Evolutionary conservation across 2,888 invertebrate genomes (phyloP), one percentile per base, ranked within the genome.

Genomic region (Andrena chrysosceles): DNA sequence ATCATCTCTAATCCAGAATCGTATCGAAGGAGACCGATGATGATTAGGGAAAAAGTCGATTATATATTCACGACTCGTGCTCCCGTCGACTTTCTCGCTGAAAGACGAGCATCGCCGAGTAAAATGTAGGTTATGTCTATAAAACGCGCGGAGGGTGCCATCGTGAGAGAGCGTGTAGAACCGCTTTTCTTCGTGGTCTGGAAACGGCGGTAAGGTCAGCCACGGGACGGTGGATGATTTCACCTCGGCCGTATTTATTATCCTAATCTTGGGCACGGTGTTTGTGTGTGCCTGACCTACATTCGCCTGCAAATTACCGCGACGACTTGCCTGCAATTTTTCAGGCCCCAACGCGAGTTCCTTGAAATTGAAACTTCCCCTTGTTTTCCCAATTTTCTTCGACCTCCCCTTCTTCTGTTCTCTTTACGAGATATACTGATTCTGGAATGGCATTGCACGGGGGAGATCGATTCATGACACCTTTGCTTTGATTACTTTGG

Each of bases 221-320:
- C 77, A 70, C 86, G 84, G 77, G 75, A 85, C 68, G 82, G 89
- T 87, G 88, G 87, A 89, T 85, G 87, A 89, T 89, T 89, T 89
- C 89, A 87, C 89, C 86, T 85, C 86, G 71, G 75, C 81, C 83
- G 79, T 88, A 88, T 89, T 89, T 89, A 89, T 89, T 89, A 89
- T 83, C 87, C 85, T 88, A 89, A 89, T 89, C 89, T 83, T 64
- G 77, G 64, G 23, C 59, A 66, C 60, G 66, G 60, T 77, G 56
- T 60, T 70, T 52, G 54, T 26, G 56, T 60, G 73, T 42, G 54
- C 48, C 74, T 83, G 85, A 85, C 87, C 87, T 87, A 87, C 85
- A 87, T 87, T 85, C 81, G 59, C 66, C 71, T 52, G 68, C 76
- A 85, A 86, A 87, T 87, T 85, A 74, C 80, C 33, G 63, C 76